phyloP scores from a whole-genome alignment of 2,888 invertebrate genomes.

The Leptinotarsa rubiginosa region DNA sequence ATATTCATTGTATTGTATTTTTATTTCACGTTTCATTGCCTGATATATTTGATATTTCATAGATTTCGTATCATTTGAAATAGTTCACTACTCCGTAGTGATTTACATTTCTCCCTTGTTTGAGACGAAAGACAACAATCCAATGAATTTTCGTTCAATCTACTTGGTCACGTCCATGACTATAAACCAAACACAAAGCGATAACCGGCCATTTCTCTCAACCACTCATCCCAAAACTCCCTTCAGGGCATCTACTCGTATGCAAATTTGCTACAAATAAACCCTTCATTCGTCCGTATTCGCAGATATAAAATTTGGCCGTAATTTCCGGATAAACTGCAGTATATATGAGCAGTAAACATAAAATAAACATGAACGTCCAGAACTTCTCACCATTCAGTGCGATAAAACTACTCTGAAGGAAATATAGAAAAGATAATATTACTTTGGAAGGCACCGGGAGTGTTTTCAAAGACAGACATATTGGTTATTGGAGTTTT shows the following conservation, averaged over 20 bases:
- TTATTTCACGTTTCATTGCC: no score
- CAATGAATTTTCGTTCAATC: no score
- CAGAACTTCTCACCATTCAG: constrained; percentile 29
- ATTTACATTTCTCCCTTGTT: no score
- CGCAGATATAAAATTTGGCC: constrained; percentile 10
- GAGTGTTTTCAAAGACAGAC: constrained; percentile 17
- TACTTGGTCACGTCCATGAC: neutral
- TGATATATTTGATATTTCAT: no score
- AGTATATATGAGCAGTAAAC: constrained; percentile 26
- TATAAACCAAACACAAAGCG: neutral
- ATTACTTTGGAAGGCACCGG: constrained; percentile 4
- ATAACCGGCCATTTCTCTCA: neutral
- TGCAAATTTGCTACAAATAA: constrained; percentile 8
- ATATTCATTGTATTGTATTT: no score
- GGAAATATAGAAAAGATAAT: constrained; percentile 19
- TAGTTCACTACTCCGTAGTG: no score
- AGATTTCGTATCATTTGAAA: no score
- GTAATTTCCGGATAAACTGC: constrained; percentile 21
- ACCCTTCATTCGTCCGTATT: constrained; percentile 5
- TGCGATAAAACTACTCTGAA: neutral
- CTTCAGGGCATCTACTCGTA: neutral
- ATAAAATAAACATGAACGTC: constrained; percentile 27
- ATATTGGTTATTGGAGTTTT: constrained; percentile 18
- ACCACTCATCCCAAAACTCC: constrained; percentile 1
- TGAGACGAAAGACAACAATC: no score